Base-by-base conservation (phyloP, 1,140 invertebrate genomes). In the silkworm (Bombyx mori) region DNA sequence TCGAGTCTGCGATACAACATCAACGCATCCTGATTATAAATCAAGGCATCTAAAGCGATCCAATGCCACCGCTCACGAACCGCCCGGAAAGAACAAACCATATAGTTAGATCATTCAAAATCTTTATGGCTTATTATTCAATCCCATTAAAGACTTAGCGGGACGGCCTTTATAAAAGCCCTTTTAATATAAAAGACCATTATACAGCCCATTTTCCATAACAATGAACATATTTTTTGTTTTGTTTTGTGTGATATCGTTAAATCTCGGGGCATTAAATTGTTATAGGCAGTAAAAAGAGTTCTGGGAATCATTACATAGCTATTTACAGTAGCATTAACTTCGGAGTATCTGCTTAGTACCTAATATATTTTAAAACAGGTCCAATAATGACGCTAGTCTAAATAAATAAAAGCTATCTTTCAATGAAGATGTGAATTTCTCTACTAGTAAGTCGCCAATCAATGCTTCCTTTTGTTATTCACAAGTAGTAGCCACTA, bases 41-140 rank as follows among this genome's bases (percentile, higher is more conserved):
- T 77, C 77, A 79, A 71, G 63, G 55, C 66, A 64, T 69, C 70
- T 65, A 68, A 77, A 71, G 69, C 63, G 72, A 68, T 42, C 35
- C 58, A 46, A 47, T 55, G 65, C 56, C 74, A 77, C 73, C 63
- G 61, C 69, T 69, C 60, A 72, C 69, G 75, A 71, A 71, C 67
- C 70, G 61, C 66, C 63, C 71, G 73, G 73, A 75, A 63, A 82
- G 78, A 83, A 84, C 75, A 71, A 77, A 73, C 72, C 69, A 69
- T 75, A 80, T 75, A 60, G 54, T 63, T 60, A 71, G 68, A 77
- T 72, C 79, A 77, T 81, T 83, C 75, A 77, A 82, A 79, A 75
- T 75, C 75, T 82, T 81, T 77, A 86, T 74, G 63, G 77, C 71
- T 81, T 77, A 82, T 85, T 85, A 84, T 86, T 86, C 77, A 79